Percentiles rank a stretch among this genome's conserved stretches.
Conservation (phyloP, 2,888 invertebrate genomes). For the Chrysotoxum bicinctum region DNA sequence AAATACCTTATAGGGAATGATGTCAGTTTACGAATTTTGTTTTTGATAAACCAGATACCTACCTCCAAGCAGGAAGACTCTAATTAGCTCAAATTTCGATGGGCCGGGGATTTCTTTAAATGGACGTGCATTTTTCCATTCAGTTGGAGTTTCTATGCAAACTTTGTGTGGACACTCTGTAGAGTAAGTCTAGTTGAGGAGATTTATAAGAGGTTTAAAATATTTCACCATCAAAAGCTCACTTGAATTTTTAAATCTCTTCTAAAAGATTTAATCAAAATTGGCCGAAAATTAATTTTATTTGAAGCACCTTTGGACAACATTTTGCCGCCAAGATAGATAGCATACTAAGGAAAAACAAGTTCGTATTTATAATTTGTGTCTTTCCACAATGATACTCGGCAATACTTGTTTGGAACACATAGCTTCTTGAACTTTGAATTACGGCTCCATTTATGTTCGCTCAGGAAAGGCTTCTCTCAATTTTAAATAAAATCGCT, state of each 20-base stretch:
- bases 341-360: not conserved
- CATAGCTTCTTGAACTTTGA: no score
- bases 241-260: conserved; percentile 25
- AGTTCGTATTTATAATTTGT: no score
- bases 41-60: conserved; percentile 4
- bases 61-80: conserved; percentile 78
- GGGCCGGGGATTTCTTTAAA: conserved; percentile 77
- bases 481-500: no score
- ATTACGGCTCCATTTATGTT: no score
- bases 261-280: not conserved
- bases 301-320: conserved; percentile 33
- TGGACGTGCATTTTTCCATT: conserved; percentile 75
- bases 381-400: no score
- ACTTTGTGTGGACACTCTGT: conserved; percentile 40
- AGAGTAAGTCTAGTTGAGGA: not conserved
- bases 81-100: conserved; percentile 74
- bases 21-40: not conserved
- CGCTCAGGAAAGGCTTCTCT: no score
- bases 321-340: not conserved
- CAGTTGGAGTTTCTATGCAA: conserved; percentile 77
- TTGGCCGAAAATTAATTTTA: not conserved
- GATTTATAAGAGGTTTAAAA: not conserved
- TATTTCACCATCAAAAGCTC: not conserved
- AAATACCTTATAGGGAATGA: conserved; percentile 2
- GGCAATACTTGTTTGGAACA: no score